Conservation (phyloP, 2,888 invertebrate genomes). For the Pandemis heparana region DNA sequence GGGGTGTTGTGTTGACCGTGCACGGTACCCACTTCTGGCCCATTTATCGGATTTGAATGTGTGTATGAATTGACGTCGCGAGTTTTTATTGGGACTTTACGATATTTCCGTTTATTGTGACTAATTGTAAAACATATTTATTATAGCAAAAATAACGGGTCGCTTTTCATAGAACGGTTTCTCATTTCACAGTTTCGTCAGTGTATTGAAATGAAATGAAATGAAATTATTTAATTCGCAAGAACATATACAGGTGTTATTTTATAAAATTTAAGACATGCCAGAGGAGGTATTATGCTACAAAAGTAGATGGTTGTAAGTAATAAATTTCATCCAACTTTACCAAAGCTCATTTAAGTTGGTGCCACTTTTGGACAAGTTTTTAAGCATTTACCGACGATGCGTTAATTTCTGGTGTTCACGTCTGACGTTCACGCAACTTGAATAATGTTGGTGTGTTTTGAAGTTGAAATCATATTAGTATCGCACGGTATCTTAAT, state of each 20-base stretch:
- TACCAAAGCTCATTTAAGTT: conserved; percentile 42
- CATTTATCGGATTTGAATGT: conserved; percentile 34
- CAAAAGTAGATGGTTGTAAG: conserved; percentile 26
- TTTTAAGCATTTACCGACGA: conserved; percentile 35
- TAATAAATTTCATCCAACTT: conserved; percentile 31
- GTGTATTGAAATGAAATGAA: no score
- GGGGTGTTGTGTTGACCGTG: conserved; percentile 42
- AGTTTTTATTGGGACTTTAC: conserved; percentile 14
- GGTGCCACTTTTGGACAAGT: conserved; percentile 35
- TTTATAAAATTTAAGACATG: no score
- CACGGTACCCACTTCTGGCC: conserved; percentile 9
- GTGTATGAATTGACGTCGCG: conserved; percentile 29
- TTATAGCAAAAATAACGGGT: no score
- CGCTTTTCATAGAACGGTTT: no score
- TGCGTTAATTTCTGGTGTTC: conserved; percentile 28
- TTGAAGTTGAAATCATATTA: background rate
- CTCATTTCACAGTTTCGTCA: no score
- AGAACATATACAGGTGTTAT: no score
- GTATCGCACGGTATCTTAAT: no score
- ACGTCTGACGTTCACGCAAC: background rate
- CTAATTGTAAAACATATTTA: no score
- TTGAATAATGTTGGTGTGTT: conserved; percentile 10
- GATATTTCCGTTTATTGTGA: background rate
- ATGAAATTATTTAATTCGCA: no score
- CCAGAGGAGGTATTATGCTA: no score